Evolutionary conservation across 2,113 vertebrate species (phyloP).

Genomic region (Callithrix jacchus): DNA sequence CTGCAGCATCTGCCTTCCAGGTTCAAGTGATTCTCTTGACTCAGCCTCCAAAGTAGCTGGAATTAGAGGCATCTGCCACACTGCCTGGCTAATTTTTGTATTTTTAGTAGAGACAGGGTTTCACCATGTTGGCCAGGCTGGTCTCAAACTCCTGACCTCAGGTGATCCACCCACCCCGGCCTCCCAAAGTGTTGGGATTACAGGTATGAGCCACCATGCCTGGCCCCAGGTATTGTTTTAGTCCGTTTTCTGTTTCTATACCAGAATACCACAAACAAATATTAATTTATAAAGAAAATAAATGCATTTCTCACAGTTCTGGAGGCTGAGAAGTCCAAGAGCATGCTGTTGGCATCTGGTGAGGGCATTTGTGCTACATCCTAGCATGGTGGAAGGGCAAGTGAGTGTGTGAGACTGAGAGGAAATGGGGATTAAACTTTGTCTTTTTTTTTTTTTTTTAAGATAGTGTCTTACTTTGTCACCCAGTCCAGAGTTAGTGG

Average conservation of each 20-base stretch:
- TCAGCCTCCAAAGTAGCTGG: neutral
- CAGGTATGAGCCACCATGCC: neutral
- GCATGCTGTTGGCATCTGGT: neutral
- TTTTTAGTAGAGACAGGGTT: neutral
- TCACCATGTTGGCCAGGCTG: neutral
- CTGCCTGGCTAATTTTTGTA: neutral
- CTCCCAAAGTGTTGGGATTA: neutral
- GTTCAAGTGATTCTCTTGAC: neutral
- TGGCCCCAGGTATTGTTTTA: neutral
- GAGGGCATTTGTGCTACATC: neutral
- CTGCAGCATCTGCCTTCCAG: neutral
- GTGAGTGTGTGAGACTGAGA: neutral
- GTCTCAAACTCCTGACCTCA: neutral
- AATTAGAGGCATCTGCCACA: neutral
- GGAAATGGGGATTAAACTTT: neutral
- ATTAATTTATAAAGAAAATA: neutral
- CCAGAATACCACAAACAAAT: neutral
- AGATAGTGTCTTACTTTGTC: no score
- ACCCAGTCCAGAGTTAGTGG: no score
- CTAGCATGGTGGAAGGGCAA: neutral
- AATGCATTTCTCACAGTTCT: neutral
- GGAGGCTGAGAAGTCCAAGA: neutral
- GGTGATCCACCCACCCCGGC: neutral
- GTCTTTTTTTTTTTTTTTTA: neutral
- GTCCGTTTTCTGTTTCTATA: neutral